Conservation (phyloP, 1,140 invertebrate genomes). For the Megalonaias nervosa region DNA sequence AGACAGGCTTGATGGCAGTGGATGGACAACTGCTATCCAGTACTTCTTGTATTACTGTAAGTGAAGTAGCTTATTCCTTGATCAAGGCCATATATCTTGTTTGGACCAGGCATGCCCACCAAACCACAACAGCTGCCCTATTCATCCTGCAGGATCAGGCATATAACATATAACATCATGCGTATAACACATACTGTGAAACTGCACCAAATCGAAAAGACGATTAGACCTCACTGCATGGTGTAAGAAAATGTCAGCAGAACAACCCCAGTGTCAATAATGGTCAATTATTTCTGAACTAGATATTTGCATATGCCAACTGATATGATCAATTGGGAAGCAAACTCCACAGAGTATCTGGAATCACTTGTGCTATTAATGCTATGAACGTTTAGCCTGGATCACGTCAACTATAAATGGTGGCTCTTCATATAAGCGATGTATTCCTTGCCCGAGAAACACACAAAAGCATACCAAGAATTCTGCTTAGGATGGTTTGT, state of each 20-base stretch:
- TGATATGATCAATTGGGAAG: constrained; percentile 2
- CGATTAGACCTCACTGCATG: neutral
- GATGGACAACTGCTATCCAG: constrained; percentile 39
- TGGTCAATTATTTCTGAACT: constrained; percentile 11
- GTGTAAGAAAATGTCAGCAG: neutral
- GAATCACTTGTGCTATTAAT: constrained; percentile 8
- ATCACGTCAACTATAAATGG: constrained; percentile 38
- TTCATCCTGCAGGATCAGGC: constrained; percentile 2
- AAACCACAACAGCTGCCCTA: neutral
- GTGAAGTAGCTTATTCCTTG: constrained; percentile 31
- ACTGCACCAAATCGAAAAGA: neutral
- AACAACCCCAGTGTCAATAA: constrained; percentile 2
- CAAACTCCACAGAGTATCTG: constrained; percentile 1
- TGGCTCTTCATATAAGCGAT: constrained; percentile 40
- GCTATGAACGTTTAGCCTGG: constrained; percentile 19
- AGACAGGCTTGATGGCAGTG: constrained; percentile 41
- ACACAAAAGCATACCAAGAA: no score
- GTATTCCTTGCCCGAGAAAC: neutral
- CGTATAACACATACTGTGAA: neutral
- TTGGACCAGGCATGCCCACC: constrained; percentile 20
- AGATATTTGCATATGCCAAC: neutral
- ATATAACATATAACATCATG: constrained; percentile 8
- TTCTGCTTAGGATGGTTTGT: constrained; percentile 4
- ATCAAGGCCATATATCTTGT: constrained; percentile 22
- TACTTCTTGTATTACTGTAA: constrained; percentile 28